phyloP scores from a whole-genome alignment of 2,888 invertebrate genomes.

The Carterocephalus palaemon region DNA sequence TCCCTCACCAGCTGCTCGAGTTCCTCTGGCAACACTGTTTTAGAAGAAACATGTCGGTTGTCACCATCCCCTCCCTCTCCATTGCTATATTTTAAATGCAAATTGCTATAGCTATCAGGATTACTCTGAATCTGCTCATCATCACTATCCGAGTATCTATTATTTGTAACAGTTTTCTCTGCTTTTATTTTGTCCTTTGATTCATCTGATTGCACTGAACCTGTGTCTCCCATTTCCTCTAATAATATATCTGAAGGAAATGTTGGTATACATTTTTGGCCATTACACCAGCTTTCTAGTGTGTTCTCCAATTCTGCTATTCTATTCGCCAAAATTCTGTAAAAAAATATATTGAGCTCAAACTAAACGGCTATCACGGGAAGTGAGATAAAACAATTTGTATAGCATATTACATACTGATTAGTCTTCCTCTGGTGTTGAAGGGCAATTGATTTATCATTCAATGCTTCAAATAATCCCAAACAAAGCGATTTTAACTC shows the following conservation, averaged over 20 bases:
- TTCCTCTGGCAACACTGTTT: constrained; percentile 78
- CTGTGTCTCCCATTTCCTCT: constrained; percentile 66
- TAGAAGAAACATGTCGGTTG: constrained; percentile 51
- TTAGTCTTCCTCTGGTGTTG: constrained; percentile 93
- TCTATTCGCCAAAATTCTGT: constrained; percentile 87
- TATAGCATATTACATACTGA: constrained; percentile 75
- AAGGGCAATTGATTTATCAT: constrained; percentile 90
- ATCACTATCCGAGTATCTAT: constrained; percentile 57
- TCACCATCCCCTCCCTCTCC: constrained; percentile 38
- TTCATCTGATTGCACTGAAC: constrained; percentile 52
- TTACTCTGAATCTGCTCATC: constrained; percentile 52
- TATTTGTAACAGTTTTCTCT: constrained; percentile 40
- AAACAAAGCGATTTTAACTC: constrained; percentile 88
- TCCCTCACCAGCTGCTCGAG: constrained; percentile 80
- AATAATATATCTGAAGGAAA: constrained; percentile 84
- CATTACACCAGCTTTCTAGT: constrained; percentile 81
- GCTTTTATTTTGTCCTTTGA: constrained; percentile 44
- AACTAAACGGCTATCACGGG: not conserved
- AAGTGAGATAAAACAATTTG: constrained; percentile 6
- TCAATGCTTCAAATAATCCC: constrained; percentile 89
- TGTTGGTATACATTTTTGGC: constrained; percentile 69
- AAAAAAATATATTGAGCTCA: constrained; percentile 33
- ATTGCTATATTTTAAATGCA: constrained; percentile 25
- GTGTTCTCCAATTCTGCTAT: constrained; percentile 90
- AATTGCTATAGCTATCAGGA: constrained; percentile 39